Conservation (phyloP, 1,140 invertebrate genomes). For the Contarinia nasturtii region DNA sequence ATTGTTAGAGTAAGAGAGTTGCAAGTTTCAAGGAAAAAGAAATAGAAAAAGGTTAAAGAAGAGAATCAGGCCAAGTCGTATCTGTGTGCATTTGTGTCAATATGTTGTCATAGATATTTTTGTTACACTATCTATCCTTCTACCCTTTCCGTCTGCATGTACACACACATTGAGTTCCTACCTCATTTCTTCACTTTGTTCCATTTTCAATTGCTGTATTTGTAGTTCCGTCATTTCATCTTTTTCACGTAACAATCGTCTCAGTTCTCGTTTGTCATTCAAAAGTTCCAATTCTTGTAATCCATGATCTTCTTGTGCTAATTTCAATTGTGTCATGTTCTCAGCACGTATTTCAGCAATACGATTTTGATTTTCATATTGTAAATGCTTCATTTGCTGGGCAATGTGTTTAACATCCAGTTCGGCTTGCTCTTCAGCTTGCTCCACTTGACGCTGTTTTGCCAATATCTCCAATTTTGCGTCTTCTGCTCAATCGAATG, state of each 20-base stretch:
- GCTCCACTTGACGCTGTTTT: conserved; percentile 76
- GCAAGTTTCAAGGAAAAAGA: not conserved
- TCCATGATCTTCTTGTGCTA: conserved; percentile 50
- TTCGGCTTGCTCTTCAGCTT: conserved; percentile 69
- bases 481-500: conserved; percentile 14
- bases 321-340: conserved; percentile 51
- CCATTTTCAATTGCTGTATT: conserved; percentile 17
- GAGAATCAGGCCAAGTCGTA: too few relatives aligned
- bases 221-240: conserved; percentile 27
- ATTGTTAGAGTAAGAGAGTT: too few relatives aligned
- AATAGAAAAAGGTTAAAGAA: not conserved
- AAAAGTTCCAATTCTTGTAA: conserved; percentile 56
- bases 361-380: conserved; percentile 75
- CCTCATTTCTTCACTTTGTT: conserved; percentile 38
- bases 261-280: conserved; percentile 57
- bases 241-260: conserved; percentile 51
- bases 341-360: conserved; percentile 34
- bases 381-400: conserved; percentile 81
- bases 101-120: too few relatives aligned
- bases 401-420: conserved; percentile 72
- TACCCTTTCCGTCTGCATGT: too few relatives aligned
- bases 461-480: conserved; percentile 30
- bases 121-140: too few relatives aligned
- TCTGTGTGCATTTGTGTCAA: too few relatives aligned
- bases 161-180: too few relatives aligned